A percentile compares a stretch with the other conserved stretches of the same genome.
These are phyloP conservation scores for Hesperophylax magnus DNA, from an alignment of 1,140 invertebrate genomes.

Conservation along the genomic window DNA sequence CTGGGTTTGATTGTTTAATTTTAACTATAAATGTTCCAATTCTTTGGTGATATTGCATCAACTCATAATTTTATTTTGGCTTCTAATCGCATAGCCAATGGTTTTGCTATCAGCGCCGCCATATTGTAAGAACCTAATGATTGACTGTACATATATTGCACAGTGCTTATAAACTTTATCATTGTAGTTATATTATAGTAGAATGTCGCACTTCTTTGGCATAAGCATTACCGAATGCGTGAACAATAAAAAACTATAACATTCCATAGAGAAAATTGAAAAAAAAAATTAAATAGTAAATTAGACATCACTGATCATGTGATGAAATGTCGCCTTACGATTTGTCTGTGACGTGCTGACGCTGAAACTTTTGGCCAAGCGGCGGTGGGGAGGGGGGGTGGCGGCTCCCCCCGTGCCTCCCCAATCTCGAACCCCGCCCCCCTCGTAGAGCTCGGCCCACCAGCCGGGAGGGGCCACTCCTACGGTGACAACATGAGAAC, in stretches of 20 bases:
- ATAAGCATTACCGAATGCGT: too few species aligned
- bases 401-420: constrained; percentile 73
- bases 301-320: neutral
- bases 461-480: constrained; percentile 62
- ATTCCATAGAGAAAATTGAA: constrained; percentile 13
- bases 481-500: constrained; percentile 9
- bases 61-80: too few species aligned
- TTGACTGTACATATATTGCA: too few species aligned
- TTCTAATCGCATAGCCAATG: too few species aligned
- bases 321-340: constrained; percentile 51
- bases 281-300: neutral
- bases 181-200: too few species aligned
- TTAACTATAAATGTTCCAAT: too few species aligned
- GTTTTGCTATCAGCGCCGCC: too few species aligned
- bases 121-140: too few species aligned
- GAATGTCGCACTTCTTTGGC: too few species aligned
- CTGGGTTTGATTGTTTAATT: too few species aligned
- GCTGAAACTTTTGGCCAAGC: constrained; percentile 91
- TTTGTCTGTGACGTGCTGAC: constrained; percentile 76
- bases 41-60: too few species aligned
- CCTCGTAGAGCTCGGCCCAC: constrained; percentile 60
- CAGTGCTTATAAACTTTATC: too few species aligned
- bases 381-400: constrained; percentile 85
- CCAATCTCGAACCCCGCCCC: constrained; percentile 70
- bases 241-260: neutral